These are phyloP conservation scores for Ammodytes marinus DNA, from an alignment of 2,113 vertebrate genomes.

Conservation along the genomic window DNA sequence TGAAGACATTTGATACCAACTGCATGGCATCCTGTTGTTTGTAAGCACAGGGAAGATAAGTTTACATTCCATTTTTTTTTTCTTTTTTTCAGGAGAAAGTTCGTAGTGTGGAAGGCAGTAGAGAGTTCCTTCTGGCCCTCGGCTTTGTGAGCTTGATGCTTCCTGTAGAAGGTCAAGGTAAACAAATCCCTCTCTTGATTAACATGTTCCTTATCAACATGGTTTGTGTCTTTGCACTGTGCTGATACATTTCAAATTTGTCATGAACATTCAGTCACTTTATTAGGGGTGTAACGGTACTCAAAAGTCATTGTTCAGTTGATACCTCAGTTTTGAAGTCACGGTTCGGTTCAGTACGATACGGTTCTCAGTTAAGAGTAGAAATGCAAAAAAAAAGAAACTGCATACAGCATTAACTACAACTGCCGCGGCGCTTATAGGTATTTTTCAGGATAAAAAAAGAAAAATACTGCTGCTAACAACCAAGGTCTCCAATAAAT, in stretches of 20 bases:
- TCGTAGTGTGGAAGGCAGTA: conserved; percentile 88
- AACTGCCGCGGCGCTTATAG: too few species aligned
- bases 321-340: too few species aligned
- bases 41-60: accelerated
- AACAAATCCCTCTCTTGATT: conserved; percentile 11
- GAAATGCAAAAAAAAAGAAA: too few species aligned
- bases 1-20: too few species aligned
- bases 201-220: background rate
- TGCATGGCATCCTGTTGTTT: background rate
- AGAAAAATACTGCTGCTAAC: too few species aligned
- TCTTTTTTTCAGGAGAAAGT: conserved; percentile 90
- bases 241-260: background rate
- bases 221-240: background rate
- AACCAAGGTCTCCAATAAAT: too few species aligned
- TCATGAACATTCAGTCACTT: background rate
- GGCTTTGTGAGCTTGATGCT: conserved; percentile 88
- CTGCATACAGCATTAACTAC: too few species aligned
- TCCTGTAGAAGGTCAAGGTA: conserved; percentile 89
- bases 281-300: too few species aligned
- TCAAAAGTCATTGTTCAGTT: too few species aligned
- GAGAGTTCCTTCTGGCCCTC: conserved; percentile 91
- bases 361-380: too few species aligned
- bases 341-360: too few species aligned
- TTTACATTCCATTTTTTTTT: background rate
- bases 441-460: too few species aligned